Conservation (phyloP, 2,797 vertebrate genomes). For the Trematomus bernacchii region DNA sequence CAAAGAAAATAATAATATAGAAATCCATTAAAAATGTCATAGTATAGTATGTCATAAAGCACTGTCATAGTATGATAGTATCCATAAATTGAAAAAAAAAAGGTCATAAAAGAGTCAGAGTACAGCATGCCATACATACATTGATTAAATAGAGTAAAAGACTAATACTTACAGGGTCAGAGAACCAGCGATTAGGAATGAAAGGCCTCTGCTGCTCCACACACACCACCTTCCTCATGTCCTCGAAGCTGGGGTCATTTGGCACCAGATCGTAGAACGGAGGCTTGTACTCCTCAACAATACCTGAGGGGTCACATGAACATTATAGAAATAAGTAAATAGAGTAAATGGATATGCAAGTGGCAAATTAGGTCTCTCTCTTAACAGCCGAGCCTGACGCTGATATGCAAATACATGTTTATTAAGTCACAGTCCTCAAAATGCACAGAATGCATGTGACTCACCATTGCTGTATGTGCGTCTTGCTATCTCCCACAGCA, state of each 20-base stretch:
- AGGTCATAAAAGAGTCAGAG: no score
- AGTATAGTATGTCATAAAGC: not conserved
- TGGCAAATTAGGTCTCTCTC: no score
- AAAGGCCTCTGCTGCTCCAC: slow-evolving; percentile 90
- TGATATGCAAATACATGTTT: not conserved
- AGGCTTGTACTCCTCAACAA: slow-evolving; percentile 89
- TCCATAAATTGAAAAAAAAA: no score
- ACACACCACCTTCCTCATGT: slow-evolving; percentile 90
- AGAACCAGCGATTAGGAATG: slow-evolving; percentile 90
- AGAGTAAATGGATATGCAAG: no score
- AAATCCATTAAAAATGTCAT: not conserved
- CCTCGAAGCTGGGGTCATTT: slow-evolving; percentile 89
- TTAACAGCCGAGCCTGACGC: no score
- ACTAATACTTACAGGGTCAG: slow-evolving; percentile 83
- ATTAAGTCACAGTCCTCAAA: not conserved
- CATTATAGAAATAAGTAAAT: not conserved
- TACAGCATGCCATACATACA: not conserved
- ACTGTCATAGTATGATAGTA: not conserved
- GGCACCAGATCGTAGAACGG: slow-evolving; percentile 90
- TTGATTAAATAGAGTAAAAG: not conserved
- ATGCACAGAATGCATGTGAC: not conserved
- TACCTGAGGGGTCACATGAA: slow-evolving; percentile 71
- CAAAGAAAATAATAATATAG: not conserved
- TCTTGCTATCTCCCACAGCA: slow-evolving; percentile 88
- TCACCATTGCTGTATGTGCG: slow-evolving; percentile 89